Conservation (phyloP, 2,113 vertebrate species). For the Burhinus bistriatus region DNA sequence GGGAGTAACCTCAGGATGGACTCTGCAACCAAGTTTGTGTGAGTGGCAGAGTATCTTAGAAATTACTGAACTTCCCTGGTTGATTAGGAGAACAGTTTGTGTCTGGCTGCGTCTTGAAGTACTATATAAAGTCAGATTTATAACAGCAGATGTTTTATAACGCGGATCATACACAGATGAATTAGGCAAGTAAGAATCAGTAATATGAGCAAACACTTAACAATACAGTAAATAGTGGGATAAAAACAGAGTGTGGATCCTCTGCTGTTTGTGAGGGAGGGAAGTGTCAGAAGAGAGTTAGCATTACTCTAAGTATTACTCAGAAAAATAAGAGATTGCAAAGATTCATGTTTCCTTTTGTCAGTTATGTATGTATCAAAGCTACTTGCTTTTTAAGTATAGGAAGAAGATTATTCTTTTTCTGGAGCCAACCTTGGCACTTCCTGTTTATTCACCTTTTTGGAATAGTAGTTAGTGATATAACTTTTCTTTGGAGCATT, state of each 20-base stretch:
- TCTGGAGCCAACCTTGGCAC: background rate
- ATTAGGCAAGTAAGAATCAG: background rate
- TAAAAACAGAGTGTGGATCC: background rate
- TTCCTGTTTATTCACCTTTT: background rate
- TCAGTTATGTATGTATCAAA: background rate
- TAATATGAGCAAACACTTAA: background rate
- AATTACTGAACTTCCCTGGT: background rate
- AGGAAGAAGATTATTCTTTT: background rate
- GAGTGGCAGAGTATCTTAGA: background rate
- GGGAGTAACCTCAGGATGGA: background rate
- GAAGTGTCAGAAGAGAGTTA: background rate
- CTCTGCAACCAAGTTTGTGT: background rate
- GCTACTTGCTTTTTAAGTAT: background rate
- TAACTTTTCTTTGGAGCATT: background rate
- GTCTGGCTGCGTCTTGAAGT: background rate
- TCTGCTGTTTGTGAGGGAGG: background rate
- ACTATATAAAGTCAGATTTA: background rate
- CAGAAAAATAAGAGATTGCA: background rate
- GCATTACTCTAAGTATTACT: background rate
- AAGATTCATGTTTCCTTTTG: background rate
- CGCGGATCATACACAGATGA: fast-evolving
- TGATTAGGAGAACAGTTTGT: background rate
- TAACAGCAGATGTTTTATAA: background rate
- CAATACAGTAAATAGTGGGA: background rate
- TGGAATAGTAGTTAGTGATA: background rate